Conservation (phyloP, 2,797 vertebrate genomes). For the Pyrocephalus nanus region DNA sequence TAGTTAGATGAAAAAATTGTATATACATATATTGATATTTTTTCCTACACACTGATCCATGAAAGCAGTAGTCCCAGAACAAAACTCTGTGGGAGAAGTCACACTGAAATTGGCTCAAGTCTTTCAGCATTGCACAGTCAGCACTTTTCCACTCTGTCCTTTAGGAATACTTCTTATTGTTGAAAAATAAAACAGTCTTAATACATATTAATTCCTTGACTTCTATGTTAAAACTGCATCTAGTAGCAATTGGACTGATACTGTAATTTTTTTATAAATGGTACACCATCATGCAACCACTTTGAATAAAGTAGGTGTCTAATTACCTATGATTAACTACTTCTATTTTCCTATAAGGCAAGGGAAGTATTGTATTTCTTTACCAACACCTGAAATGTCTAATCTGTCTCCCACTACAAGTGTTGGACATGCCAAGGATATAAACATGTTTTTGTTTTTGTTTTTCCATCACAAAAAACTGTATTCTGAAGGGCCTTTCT, state of each 20-base stretch:
- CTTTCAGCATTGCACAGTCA: neutral
- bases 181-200: neutral
- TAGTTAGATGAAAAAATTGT: neutral
- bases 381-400: neutral
- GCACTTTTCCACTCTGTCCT: rapidly evolving
- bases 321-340: neutral
- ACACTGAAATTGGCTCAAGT: neutral
- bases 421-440: neutral
- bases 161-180: neutral
- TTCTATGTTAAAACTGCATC: neutral
- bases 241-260: neutral
- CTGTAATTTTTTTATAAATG: neutral
- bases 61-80: neutral
- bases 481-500: neutral
- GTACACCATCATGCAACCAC: neutral
- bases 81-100: neutral
- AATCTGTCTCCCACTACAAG: neutral
- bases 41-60: neutral
- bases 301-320: neutral
- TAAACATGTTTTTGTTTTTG: neutral
- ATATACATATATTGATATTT: neutral
- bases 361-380: neutral
- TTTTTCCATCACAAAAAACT: neutral
- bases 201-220: neutral
- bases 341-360: neutral